These are phyloP conservation scores for Ophiothrix spiculata DNA, from an alignment of 35 echinoderm and acorn worm genomes.

Conservation along the genomic window DNA sequence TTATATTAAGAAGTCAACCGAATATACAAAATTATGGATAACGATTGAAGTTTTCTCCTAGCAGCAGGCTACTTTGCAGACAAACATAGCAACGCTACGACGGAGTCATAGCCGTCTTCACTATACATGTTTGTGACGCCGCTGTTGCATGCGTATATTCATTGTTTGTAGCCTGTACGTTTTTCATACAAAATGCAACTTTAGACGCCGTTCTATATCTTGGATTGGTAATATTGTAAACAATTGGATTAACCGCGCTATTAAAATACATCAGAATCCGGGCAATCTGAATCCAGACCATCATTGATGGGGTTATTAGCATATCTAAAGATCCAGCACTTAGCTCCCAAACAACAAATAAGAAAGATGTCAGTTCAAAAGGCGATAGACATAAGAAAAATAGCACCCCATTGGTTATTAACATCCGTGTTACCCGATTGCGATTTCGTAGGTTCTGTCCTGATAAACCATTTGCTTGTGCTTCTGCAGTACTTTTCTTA, in stretches of 20 bases:
- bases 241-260: constrained; percentile 32
- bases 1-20: too few relatives aligned
- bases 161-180: neutral
- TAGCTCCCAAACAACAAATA: constrained; percentile 18
- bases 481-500: constrained; percentile 19
- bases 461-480: neutral
- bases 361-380: constrained; percentile 38
- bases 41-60: too few relatives aligned
- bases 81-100: too few relatives aligned
- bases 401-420: constrained; percentile 49
- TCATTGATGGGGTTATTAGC: neutral
- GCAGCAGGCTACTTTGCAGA: too few relatives aligned
- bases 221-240: constrained; percentile 35
- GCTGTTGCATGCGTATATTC: neutral
- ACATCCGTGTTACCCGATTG: constrained; percentile 57
- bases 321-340: neutral
- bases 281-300: constrained; percentile 10
- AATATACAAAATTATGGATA: too few relatives aligned
- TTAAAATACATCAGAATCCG: constrained; percentile 38
- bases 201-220: constrained; percentile 24
- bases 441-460: constrained; percentile 19
- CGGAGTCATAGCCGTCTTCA: neutral
- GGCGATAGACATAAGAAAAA: constrained; percentile 69
- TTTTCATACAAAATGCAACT: neutral
- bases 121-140: neutral